Conservation (phyloP, 2,888 invertebrate genomes). For the Panopea generosa region DNA sequence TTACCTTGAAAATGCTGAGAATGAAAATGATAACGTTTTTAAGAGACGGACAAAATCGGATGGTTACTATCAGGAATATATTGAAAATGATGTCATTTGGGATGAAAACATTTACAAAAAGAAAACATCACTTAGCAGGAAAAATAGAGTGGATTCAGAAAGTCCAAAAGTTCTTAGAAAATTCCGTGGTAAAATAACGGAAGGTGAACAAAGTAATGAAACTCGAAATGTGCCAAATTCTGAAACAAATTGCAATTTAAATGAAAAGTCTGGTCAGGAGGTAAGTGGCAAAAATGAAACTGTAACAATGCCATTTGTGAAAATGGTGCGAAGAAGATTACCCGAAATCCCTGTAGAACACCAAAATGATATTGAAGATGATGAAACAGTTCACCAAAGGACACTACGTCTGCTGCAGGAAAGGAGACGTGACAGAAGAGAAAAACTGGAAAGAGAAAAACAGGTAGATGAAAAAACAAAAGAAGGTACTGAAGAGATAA, state of each 20-base stretch:
- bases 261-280: background rate
- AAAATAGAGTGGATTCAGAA: slow-evolving; percentile 19
- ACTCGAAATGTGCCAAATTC: slow-evolving; percentile 1
- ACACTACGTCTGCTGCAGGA: slow-evolving; percentile 55
- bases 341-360: slow-evolving; percentile 46
- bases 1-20: background rate
- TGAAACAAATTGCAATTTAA: background rate
- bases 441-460: slow-evolving; percentile 24
- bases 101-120: background rate
- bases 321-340: slow-evolving; percentile 45
- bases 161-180: slow-evolving; percentile 25
- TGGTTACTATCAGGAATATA: background rate
- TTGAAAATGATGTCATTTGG: background rate
- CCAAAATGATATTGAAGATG: slow-evolving; percentile 36
- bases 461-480: slow-evolving; percentile 21
- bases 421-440: slow-evolving; percentile 40
- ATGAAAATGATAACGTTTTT: background rate
- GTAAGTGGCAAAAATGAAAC: background rate
- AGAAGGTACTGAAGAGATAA: slow-evolving; percentile 35
- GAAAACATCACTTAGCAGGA: background rate
- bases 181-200: slow-evolving; percentile 23
- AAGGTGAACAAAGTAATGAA: slow-evolving; percentile 2
- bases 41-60: background rate
- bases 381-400: slow-evolving; percentile 59
- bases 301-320: slow-evolving; percentile 6